These are phyloP conservation scores for Limnephilus auricula DNA, from an alignment of 2,888 invertebrate genomes.

Conservation along the genomic window DNA sequence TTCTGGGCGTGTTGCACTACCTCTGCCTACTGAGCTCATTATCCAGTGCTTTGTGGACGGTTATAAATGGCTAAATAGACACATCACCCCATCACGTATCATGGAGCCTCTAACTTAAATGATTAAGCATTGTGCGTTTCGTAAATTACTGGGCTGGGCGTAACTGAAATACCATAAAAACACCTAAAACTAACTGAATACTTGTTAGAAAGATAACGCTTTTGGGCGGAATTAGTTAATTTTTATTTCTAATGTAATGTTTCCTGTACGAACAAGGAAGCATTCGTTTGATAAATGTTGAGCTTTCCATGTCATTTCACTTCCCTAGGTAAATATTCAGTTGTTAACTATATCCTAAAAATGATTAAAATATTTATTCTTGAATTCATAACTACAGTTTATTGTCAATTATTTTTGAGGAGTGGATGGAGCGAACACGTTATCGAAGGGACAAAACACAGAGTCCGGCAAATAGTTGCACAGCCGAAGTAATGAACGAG, in stretches of 20 bases:
- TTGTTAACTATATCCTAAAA: too few species aligned
- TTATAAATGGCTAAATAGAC: slow-evolving; percentile 42
- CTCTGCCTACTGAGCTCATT: not conserved
- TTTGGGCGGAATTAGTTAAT: not conserved
- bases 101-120: slow-evolving; percentile 6
- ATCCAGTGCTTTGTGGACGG: not conserved
- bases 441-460: too few species aligned
- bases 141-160: not conserved
- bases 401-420: too few species aligned
- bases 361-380: too few species aligned
- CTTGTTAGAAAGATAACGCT: not conserved
- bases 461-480: too few species aligned
- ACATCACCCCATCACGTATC: slow-evolving; percentile 23
- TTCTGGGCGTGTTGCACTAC: slow-evolving; percentile 34
- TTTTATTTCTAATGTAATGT: not conserved
- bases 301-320: not conserved
- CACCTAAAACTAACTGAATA: not conserved
- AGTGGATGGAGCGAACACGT: too few species aligned
- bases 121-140: not conserved
- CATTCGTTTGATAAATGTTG: not conserved
- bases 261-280: not conserved
- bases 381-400: too few species aligned
- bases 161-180: not conserved
- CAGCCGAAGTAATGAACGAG: too few species aligned
- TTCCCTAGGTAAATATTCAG: not conserved